Evolutionary conservation across 2,113 vertebrate species (phyloP), one percentile per base, ranked within the genome.

Genomic region (Hyperoodon ampullatus): DNA sequence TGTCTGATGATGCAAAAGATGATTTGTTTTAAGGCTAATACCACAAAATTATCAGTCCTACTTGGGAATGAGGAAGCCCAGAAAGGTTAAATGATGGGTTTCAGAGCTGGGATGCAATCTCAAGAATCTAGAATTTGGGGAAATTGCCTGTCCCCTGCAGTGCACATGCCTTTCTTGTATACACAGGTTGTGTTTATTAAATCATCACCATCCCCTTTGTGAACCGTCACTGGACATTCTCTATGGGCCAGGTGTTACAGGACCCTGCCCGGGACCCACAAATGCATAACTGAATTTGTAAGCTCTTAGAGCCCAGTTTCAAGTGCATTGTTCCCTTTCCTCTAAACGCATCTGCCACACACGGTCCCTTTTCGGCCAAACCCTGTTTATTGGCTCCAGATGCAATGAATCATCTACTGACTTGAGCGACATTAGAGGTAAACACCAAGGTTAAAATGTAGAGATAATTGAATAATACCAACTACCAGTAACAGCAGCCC

Each of bases 391-490:
- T 98, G 98, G 98, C 98, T 98, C 95, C 98, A 98, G 98, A 98
- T 86, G 97, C 98, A 98, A 98, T 98, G 98, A 98, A 98, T 98
- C 98, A 97, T 98, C 98, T 75, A 93, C 98, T 44, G 95, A 97
- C 96, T 98, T 94, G 97, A 98, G 98, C 96, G 96, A 98, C 98
- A 98, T 98, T 98, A 98, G 98, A 98, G 97, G 98, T 98, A 98
- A 99, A 98, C 97, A 98, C 98, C 97, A 98, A 98, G 98, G 97
- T 98, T 98, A 98, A 98, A 99, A 99, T 98, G 98, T 98, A 98
- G 98, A 98, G 97, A 97, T 98, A 99, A 99, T 98, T 98, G 97
- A 98, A 98, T 99, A 98, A 99, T 97, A 97, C 33, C 96, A 97
- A 96, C 97, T 97, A 98, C 97, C 98, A 98, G 98, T 97, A 99